Evolutionary conservation across 2,797 vertebrate species (phyloP).

Genomic region (Xenops minutus): DNA sequence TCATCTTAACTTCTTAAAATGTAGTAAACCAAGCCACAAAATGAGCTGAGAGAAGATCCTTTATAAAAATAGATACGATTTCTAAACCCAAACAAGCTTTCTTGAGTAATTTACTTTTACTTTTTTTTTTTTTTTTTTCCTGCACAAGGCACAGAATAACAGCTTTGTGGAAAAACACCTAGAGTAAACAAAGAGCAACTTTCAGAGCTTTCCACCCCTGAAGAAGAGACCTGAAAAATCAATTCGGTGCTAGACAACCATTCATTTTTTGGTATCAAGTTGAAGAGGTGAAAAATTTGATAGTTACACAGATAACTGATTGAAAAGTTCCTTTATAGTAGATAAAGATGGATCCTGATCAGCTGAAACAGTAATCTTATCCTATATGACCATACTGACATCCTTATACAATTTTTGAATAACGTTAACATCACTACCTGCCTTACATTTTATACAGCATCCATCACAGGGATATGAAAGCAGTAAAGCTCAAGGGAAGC

Average conservation of each 20-base stretch:
- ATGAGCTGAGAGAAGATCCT: neutral
- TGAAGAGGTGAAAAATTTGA: neutral
- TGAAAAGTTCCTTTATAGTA: neutral
- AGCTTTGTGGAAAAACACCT: neutral
- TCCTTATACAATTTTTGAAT: neutral
- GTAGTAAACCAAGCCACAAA: constrained; percentile 3
- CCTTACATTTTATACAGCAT: neutral
- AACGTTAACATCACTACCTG: neutral
- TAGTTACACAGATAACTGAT: neutral
- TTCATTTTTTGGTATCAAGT: neutral
- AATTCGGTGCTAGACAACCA: neutral
- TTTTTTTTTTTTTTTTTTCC: neutral
- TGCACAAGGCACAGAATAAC: neutral
- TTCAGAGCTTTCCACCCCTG: neutral
- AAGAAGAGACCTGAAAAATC: neutral
- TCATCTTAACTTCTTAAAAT: neutral
- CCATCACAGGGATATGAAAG: neutral
- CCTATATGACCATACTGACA: neutral
- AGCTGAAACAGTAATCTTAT: neutral
- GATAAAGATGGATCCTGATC: neutral
- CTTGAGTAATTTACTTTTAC: neutral
- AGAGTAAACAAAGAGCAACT: neutral
- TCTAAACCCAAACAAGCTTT: constrained; percentile 21
- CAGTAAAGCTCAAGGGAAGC: neutral
- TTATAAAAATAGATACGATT: neutral